Percentiles rank a stretch among this genome's conserved stretches.
Conservation (phyloP, 2,797 vertebrate genomes). For the Furcifer pardalis region DNA sequence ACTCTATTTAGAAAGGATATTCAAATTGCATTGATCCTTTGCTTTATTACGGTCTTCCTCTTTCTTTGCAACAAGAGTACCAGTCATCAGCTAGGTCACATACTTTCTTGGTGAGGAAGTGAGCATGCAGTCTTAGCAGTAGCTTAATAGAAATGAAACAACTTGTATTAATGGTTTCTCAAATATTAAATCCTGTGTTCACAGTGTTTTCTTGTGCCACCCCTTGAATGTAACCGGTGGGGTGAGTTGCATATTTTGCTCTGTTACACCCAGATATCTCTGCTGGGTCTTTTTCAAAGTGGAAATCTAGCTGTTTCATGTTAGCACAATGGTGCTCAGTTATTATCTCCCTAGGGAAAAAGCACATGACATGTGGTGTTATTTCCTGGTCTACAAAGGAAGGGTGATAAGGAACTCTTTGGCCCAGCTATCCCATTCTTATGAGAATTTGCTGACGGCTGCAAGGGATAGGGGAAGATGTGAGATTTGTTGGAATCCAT, state of each 20-base stretch:
- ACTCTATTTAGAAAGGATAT: not conserved
- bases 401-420: not conserved
- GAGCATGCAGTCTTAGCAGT: not conserved
- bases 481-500: not conserved
- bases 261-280: not conserved
- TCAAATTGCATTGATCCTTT: not conserved
- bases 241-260: too few relatives aligned
- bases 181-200: not conserved
- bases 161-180: not conserved
- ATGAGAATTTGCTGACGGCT: not conserved
- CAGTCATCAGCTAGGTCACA: not conserved
- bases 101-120: not conserved
- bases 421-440: not conserved
- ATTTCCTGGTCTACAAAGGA: not conserved
- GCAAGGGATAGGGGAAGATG: not conserved
- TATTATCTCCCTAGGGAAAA: not conserved
- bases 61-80: not conserved
- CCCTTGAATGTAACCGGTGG: not conserved
- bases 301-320: not conserved
- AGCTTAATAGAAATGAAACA: not conserved
- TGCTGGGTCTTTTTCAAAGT: not conserved
- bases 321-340: not conserved
- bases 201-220: not conserved
- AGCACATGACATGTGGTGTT: not conserved
- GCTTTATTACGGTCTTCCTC: not conserved